These are phyloP conservation scores for Toxonevra muliebris DNA, from an alignment of 2,888 invertebrate species.

Conservation along the genomic window DNA sequence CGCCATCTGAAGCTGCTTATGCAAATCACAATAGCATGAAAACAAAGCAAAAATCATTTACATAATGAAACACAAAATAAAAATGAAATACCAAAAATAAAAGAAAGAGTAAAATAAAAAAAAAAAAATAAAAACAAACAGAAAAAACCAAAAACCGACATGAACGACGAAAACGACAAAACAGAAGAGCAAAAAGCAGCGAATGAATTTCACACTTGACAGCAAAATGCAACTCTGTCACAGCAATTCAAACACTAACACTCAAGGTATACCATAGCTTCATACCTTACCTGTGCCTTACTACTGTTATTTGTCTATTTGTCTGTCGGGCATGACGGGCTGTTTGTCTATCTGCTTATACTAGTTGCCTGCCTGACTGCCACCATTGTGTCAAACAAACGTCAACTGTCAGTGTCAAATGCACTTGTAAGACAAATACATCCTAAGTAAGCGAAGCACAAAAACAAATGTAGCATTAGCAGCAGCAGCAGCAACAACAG, in stretches of 20 bases:
- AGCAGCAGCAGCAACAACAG: too few species aligned
- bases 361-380: conserved; percentile 5
- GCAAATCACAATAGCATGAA: conserved; percentile 50
- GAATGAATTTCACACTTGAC: conserved; percentile 17
- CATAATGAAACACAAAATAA: conserved; percentile 28
- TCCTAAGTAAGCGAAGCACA: too few species aligned
- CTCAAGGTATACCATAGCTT: too few species aligned
- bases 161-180: not conserved
- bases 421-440: conserved; percentile 19
- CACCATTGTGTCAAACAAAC: conserved; percentile 51
- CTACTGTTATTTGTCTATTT: not conserved
- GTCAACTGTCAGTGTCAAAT: conserved; percentile 60
- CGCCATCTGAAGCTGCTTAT: conserved; percentile 50
- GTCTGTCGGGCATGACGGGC: not conserved
- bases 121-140: not conserved
- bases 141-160: too few species aligned
- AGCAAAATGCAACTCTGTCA: conserved; percentile 19
- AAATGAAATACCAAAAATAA: conserved; percentile 19
- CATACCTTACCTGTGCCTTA: not conserved
- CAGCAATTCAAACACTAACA: conserved; percentile 11
- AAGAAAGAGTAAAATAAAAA: conserved; percentile 10
- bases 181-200: not conserved
- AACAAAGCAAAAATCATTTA: conserved; percentile 36
- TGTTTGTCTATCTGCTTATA: conserved; percentile 6
- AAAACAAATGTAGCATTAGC: too few species aligned